Conservation (phyloP, 2,113 vertebrate species). For the Tupaia tana region DNA sequence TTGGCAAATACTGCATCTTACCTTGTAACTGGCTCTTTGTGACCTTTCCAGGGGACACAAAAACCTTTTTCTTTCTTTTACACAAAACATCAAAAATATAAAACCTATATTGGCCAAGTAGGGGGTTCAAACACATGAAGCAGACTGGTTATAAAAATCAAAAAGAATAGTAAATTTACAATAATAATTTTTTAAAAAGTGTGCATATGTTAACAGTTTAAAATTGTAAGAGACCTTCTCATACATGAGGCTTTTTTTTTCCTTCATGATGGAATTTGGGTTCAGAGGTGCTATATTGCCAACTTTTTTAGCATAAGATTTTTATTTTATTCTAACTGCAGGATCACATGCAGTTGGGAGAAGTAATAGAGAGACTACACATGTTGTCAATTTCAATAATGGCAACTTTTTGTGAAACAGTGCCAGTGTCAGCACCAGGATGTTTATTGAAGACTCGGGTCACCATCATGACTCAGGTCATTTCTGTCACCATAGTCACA, state of each 20-base stretch:
- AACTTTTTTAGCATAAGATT: neutral
- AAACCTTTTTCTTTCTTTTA: neutral
- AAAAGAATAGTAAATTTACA: neutral
- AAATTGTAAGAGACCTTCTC: neutral
- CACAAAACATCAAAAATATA: neutral
- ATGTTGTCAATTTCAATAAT: neutral
- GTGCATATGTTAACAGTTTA: accelerated
- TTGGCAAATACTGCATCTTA: neutral
- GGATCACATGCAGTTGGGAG: neutral
- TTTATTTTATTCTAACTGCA: neutral
- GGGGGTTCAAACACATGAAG: neutral
- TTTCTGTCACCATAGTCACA: neutral
- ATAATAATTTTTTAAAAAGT: neutral
- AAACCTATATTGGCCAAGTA: neutral
- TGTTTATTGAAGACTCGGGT: neutral
- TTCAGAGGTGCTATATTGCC: neutral
- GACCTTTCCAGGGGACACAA: neutral
- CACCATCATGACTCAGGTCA: neutral
- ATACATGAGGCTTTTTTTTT: neutral
- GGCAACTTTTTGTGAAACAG: neutral
- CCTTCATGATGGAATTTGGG: neutral
- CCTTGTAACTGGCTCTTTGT: neutral
- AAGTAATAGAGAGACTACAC: neutral
- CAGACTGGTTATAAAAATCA: neutral
- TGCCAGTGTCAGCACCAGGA: neutral